These are phyloP conservation scores for Amphiprion ocellaris DNA, from an alignment of 2,113 vertebrate genomes.

Conservation along the genomic window DNA sequence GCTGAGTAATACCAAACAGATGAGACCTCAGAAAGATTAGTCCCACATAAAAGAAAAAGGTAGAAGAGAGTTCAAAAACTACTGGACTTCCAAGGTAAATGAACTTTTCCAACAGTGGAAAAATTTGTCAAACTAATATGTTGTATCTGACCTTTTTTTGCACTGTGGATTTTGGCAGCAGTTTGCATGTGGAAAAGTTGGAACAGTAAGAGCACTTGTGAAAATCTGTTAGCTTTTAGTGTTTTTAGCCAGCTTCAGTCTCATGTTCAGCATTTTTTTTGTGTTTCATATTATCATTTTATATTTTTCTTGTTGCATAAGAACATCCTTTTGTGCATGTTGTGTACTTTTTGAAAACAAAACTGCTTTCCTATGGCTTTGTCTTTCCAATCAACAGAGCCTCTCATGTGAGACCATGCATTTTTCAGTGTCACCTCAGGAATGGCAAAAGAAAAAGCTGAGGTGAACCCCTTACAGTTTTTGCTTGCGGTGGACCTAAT, in stretches of 20 bases:
- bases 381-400: slow-evolving; percentile 22
- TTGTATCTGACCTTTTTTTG: neutral
- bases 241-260: neutral
- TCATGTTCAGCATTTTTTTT: neutral
- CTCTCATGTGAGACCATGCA: neutral
- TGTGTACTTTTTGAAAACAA: neutral
- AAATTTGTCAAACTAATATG: neutral
- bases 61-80: neutral
- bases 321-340: too few species aligned
- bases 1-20: slow-evolving; percentile 10
- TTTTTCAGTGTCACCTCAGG: slow-evolving; percentile 28
- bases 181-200: neutral
- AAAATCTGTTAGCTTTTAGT: neutral
- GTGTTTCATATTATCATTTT: neutral
- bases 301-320: neutral
- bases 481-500: slow-evolving; percentile 59
- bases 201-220: too few species aligned
- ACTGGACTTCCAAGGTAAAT: neutral
- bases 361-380: neutral
- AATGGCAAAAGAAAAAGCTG: slow-evolving; percentile 38
- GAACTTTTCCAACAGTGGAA: slow-evolving; percentile 1
- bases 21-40: slow-evolving; percentile 1
- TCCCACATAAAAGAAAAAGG: slow-evolving; percentile 4
- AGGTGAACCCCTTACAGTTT: slow-evolving; percentile 47
- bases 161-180: slow-evolving; percentile 7